These are phyloP conservation scores for Uloborus plumipes DNA, from an alignment of 2,888 invertebrate genomes.

Conservation along the genomic window DNA sequence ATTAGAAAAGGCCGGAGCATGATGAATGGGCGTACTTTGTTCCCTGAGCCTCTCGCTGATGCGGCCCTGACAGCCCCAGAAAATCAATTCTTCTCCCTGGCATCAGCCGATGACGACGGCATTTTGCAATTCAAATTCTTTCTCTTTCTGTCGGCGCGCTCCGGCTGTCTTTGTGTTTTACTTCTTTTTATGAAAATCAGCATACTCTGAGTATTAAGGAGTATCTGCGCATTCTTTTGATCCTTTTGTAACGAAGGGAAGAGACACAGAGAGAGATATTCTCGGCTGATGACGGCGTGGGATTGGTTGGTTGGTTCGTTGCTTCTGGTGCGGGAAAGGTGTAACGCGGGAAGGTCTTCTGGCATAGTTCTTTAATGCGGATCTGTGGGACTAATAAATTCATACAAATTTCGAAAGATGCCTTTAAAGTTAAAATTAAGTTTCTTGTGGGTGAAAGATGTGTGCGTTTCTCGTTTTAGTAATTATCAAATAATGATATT, in stretches of 20 bases:
- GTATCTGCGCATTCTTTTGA: constrained; percentile 20
- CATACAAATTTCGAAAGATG: too few species aligned
- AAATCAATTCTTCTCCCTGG: constrained; percentile 44
- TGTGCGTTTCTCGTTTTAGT: too few species aligned
- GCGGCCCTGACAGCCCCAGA: constrained; percentile 28
- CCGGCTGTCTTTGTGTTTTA: constrained; percentile 26
- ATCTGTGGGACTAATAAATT: too few species aligned
- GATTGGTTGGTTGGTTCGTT: constrained; percentile 36
- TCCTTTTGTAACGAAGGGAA: not conserved
- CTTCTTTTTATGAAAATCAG: constrained; percentile 52
- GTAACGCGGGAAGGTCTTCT: not conserved
- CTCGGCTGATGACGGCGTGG: constrained; percentile 18
- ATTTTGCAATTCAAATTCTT: constrained; percentile 62
- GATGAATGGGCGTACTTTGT: constrained; percentile 59
- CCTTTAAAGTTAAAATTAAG: too few species aligned
- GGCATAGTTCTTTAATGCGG: too few species aligned
- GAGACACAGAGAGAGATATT: constrained; percentile 14
- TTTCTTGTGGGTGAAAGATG: too few species aligned
- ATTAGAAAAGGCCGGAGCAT: constrained; percentile 43
- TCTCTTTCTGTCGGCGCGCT: constrained; percentile 17
- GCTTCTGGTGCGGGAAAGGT: constrained; percentile 15
- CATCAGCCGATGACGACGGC: constrained; percentile 18
- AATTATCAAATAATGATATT: too few species aligned
- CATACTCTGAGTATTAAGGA: constrained; percentile 20
- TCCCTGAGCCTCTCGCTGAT: constrained; percentile 33